Conservation (phyloP, 2,888 invertebrate genomes). For the Chymomyza procnemis region DNA sequence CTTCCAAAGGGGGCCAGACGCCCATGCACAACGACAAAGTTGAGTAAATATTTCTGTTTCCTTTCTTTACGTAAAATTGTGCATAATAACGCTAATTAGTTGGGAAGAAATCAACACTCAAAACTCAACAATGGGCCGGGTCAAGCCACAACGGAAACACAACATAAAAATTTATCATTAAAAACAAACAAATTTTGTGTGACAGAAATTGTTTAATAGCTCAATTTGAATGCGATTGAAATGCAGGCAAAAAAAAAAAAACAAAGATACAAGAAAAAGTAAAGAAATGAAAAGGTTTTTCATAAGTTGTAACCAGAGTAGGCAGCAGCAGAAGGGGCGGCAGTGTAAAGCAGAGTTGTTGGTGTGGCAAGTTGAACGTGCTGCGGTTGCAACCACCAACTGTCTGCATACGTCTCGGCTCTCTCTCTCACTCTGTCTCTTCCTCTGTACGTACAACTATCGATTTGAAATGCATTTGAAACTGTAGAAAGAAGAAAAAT, state of each 20-base stretch:
- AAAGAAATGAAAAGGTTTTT: constrained; percentile 37
- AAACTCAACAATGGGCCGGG: not conserved
- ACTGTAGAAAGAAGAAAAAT: constrained; percentile 43
- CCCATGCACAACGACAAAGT: constrained; percentile 8
- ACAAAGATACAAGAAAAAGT: too few species aligned
- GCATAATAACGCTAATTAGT: constrained; percentile 69
- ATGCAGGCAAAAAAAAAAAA: constrained; percentile 29
- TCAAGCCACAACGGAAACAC: constrained; percentile 64
- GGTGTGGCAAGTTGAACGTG: constrained; percentile 47
- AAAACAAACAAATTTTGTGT: constrained; percentile 62
- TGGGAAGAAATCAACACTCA: constrained; percentile 50
- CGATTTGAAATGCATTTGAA: constrained; percentile 65
- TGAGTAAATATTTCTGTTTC: constrained; percentile 52
- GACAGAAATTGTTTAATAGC: constrained; percentile 73
- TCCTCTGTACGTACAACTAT: too few species aligned
- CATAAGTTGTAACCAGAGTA: constrained; percentile 36
- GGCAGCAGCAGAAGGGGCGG: constrained; percentile 18
- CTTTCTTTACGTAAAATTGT: constrained; percentile 51
- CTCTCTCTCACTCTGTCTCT: too few species aligned
- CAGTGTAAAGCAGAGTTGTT: not conserved
- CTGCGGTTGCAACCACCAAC: constrained; percentile 50
- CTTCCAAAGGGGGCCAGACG: too few species aligned
- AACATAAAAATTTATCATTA: constrained; percentile 53
- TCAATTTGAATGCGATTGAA: constrained; percentile 50
- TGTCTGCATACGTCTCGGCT: not conserved